Conservation (phyloP, 2,888 invertebrate species). For the Chrysina gloriosa region DNA sequence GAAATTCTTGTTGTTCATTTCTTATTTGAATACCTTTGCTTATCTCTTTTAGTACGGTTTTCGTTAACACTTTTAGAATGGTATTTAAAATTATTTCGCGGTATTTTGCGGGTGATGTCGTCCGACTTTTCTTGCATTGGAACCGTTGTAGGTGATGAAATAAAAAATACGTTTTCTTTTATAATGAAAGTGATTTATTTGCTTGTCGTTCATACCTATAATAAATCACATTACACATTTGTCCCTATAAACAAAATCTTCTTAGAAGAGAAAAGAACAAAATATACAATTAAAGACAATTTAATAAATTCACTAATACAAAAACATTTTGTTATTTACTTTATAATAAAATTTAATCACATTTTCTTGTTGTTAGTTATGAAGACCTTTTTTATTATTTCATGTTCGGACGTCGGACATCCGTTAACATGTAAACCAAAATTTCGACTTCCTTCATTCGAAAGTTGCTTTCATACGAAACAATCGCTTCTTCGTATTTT, state of each 20-base stretch:
- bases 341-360: slow-evolving; percentile 65
- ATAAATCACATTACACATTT: slow-evolving; percentile 62
- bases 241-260: slow-evolving; percentile 59
- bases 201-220: slow-evolving; percentile 57
- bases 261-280: slow-evolving; percentile 57
- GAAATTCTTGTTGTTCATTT: too few species aligned
- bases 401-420: slow-evolving; percentile 57
- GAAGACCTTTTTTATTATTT: slow-evolving; percentile 57
- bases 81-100: too few species aligned
- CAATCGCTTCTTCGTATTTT: not conserved
- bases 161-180: slow-evolving; percentile 13
- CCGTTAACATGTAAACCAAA: not conserved
- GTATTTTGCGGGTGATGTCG: too few species aligned
- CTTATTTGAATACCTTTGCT: too few species aligned
- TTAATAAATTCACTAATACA: slow-evolving; percentile 63
- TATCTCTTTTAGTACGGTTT: too few species aligned
- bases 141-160: not conserved
- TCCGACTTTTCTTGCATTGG: not conserved
- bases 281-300: slow-evolving; percentile 60
- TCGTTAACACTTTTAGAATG: too few species aligned
- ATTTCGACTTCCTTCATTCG: not conserved
- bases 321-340: slow-evolving; percentile 64
- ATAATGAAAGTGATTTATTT: slow-evolving; percentile 62
- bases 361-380: slow-evolving; percentile 64
- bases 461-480: not conserved